Conservation (phyloP, 2,113 vertebrate species). For the Entomyzon cyanotis region DNA sequence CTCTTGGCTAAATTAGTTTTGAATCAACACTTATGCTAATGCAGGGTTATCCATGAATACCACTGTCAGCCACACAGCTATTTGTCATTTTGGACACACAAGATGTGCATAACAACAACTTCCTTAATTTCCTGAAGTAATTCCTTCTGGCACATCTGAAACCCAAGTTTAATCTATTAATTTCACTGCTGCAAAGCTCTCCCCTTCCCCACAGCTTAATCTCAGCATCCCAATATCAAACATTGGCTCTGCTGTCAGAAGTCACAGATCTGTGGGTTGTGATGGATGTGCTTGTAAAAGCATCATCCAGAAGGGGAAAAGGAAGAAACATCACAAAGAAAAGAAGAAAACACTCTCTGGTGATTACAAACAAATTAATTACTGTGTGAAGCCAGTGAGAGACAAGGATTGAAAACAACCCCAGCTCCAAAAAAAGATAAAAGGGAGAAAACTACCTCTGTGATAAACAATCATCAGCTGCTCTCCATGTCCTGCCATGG, state of each 20-base stretch:
- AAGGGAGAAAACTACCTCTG: conserved; percentile 77
- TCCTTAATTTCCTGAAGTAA: neutral
- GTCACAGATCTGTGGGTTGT: neutral
- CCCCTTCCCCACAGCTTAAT: neutral
- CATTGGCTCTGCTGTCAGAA: neutral
- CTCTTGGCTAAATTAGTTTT: neutral
- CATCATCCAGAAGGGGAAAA: neutral
- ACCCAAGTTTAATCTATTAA: neutral
- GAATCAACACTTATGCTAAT: neutral
- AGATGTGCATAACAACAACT: neutral
- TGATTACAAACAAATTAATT: neutral
- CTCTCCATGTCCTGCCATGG: conserved; percentile 89
- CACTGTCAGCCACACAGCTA: neutral
- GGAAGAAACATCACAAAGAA: neutral
- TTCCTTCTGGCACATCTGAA: neutral
- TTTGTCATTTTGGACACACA: neutral
- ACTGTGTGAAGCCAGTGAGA: neutral
- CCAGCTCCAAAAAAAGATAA: neutral
- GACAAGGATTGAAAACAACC: neutral
- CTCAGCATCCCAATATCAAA: neutral
- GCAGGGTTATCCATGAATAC: neutral
- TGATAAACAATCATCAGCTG: conserved; percentile 89
- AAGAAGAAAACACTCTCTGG: neutral
- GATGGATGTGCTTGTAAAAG: neutral
- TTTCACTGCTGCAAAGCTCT: neutral